Base-by-base conservation (phyloP, 2,797 vertebrate species). In the Odontamblyopus rebecca region DNA sequence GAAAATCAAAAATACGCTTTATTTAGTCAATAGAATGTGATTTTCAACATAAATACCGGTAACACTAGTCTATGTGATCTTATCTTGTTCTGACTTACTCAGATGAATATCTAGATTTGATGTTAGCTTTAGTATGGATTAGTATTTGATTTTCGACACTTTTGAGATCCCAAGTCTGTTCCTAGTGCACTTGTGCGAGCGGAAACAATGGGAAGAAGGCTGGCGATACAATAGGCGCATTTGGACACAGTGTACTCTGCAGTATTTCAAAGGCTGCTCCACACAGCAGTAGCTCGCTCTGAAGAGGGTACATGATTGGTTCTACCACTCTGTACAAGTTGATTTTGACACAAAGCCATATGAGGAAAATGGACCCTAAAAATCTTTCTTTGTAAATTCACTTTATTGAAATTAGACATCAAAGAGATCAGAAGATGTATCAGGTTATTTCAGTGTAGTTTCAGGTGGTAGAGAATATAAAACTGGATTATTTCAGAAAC, bases 241-340 rank as follows among this genome's bases (percentile, higher is more conserved):
- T 68, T 41, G 54, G 16, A 68, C 54, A 57, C 51, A 41, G 32
- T 41, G 64, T 66, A 50, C 44, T 66, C 64, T 30, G 35, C 35
- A 16, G 13, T 29, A 6, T 66, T 50, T 50, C 64, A 50, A 51
- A 66, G 64, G 13, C 64, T 51, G 63, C 63, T 27, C 23, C 13
- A 13, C 38, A 65, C 62, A 48, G 62, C 41, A 48, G 23, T 65
- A 65, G 11, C 41, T 26, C 50, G 38, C n/a, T 15, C 23, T 19
- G 44, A 27, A 15, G 15, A 29, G 51, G 41, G 1, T 64, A 48
- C 62, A 64, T 5, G 11, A 64, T 38, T 11, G 8, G 8, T 6
- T n/a, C 38, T 38, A 64, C 61, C 32, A 63, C 63, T 18, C 38
- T n/a, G 18, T 63, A 63, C 18, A 38, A 63, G 6, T 26, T 62